Percentiles rank a stretch among this genome's conserved stretches.
phyloP scores from a whole-genome alignment of 2,888 invertebrate genomes.

The Timema cristinae region DNA sequence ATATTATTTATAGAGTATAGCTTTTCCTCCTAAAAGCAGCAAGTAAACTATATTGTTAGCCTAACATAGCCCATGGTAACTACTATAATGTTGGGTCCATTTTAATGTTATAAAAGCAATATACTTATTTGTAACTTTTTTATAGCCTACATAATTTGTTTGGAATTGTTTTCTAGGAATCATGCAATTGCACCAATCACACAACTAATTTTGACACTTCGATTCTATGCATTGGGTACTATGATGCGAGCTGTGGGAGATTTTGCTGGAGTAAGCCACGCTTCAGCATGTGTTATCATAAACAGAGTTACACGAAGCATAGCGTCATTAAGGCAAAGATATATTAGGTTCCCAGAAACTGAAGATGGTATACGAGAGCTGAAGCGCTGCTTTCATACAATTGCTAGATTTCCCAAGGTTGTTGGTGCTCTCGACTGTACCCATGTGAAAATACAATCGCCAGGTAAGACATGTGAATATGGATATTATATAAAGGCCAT shows the following conservation, averaged over 20 bases:
- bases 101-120: too few relatives aligned
- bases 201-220: slow-evolving; percentile 14
- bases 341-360: slow-evolving; percentile 1
- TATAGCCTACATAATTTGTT: too few relatives aligned
- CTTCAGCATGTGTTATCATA: slow-evolving; percentile 15
- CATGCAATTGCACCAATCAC: slow-evolving; percentile 9
- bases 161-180: slow-evolving; percentile 4
- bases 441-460: slow-evolving; percentile 17
- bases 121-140: too few relatives aligned
- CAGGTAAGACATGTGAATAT: not conserved
- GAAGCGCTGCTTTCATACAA: not conserved
- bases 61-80: too few relatives aligned
- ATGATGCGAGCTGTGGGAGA: slow-evolving; percentile 9
- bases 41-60: too few relatives aligned
- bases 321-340: not conserved
- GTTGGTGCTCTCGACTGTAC: slow-evolving; percentile 20
- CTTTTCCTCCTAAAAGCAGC: too few relatives aligned
- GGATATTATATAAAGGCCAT: not conserved
- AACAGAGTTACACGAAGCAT: slow-evolving; percentile 10
- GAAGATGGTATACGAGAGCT: not conserved
- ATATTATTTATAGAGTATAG: too few relatives aligned
- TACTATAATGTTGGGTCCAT: too few relatives aligned
- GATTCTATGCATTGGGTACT: slow-evolving; percentile 17
- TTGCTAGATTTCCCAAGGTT: not conserved
- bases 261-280: slow-evolving; percentile 1